Conservation (phyloP, 2,113 vertebrate species). For the Phycodurus eques region DNA sequence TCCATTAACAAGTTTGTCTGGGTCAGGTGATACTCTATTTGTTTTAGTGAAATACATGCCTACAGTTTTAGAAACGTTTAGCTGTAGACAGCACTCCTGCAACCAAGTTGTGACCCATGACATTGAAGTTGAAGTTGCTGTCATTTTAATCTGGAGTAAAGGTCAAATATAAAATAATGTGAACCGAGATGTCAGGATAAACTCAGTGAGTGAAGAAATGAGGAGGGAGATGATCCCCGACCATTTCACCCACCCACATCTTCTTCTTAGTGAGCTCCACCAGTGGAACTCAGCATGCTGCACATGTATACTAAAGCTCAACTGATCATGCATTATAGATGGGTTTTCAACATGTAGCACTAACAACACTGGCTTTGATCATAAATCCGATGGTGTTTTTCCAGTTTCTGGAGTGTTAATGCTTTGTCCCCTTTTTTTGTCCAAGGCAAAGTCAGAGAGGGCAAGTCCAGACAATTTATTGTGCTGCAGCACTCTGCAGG, state of each 20-base stretch:
- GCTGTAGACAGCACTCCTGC: no score
- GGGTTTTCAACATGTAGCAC: constrained; percentile 46
- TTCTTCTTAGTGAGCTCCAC: constrained; percentile 11
- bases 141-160: no score
- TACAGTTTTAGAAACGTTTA: no score
- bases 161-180: no score
- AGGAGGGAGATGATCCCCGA: constrained; percentile 29
- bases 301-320: constrained; percentile 51
- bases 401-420: constrained; percentile 28
- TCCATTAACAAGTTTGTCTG: no score
- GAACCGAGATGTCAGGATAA: no score
- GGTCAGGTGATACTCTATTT: no score
- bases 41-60: no score
- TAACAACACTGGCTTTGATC: constrained; percentile 63
- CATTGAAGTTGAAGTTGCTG: no score
- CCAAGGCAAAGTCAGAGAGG: background rate
- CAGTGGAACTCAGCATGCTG: constrained; percentile 45
- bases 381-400: constrained; percentile 45
- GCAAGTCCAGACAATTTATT: constrained; percentile 12
- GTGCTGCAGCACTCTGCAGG: constrained; percentile 6
- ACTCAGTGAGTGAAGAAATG: constrained; percentile 21
- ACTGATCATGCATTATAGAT: constrained; percentile 67
- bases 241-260: constrained; percentile 16
- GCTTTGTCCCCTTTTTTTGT: background rate
- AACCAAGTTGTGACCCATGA: no score